Base-by-base conservation (phyloP, 92 coral and sea anemone genomes). In the Heliopora coerulea region DNA sequence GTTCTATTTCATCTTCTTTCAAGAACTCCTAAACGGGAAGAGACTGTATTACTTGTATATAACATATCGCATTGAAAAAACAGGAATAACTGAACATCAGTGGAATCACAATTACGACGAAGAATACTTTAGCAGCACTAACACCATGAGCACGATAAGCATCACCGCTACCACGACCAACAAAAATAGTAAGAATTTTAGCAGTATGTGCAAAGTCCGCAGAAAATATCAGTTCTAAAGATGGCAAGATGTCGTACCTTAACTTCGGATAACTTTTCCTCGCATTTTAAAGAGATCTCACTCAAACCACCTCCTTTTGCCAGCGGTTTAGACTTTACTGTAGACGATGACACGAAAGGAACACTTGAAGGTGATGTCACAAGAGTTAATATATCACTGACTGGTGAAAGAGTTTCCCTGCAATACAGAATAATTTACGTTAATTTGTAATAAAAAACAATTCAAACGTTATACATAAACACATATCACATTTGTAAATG, bases 331-430 rank as follows among this genome's bases (percentile, higher is more conserved):
- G 83, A 76, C 54, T 86, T 84, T 79, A 84, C 44, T 12, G 89
- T 50, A 58, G 91, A 83, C 42, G 91, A 70, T 18, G 96, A 87
- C 20, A 85, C 78, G 17, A 83, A 70, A 12, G 77, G 77, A 34
- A 70, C 77, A 70, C 50, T 70, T 52, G 77, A 70, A 14, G 77
- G 63, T 54, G 77, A 70, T 9, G 63, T 70, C 48, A 70, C 77
- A 50, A 70, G 77, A 8, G 77, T 52, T 33, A 70, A 12, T 7
- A 70, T 70, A 13, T 70, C 77, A 41, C 57, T 70, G 42, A 70
- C 77, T n/a, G 77, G 77, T 70, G 77, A 70, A 32, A 70, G 62
- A 29, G 62, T 32, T 54, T 70, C 77, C 35, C 77, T 70, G 24
- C 3, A 31, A n/a, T 56, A 19, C 61, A 56, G 21, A 56, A 23